Percentiles rank a stretch among this genome's conserved stretches.
phyloP scores from a whole-genome alignment of 2,113 vertebrate genomes.

The Sclerurus mexicanus region DNA sequence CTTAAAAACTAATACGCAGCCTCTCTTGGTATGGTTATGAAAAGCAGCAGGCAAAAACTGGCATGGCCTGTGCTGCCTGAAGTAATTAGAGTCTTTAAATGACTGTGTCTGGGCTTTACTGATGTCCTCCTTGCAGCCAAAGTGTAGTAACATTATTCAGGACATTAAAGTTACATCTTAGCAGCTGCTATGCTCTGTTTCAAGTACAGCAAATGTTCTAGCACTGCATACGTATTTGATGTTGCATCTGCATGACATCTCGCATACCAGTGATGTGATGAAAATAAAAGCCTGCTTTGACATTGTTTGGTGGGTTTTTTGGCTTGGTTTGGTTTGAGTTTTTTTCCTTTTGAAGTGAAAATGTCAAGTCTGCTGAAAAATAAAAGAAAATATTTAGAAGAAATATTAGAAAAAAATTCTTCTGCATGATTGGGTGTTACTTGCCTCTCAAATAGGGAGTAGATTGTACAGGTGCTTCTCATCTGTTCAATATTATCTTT shows the following conservation, averaged over 20 bases:
- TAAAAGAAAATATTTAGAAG: neutral
- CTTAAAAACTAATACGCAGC: neutral
- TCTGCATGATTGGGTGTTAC: neutral
- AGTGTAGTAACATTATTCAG: neutral
- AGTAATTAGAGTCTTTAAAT: neutral
- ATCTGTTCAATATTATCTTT: neutral
- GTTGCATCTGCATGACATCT: neutral
- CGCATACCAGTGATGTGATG: neutral
- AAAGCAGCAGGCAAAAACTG: neutral
- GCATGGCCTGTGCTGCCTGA: neutral
- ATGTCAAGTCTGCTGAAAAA: neutral
- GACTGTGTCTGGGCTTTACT: neutral
- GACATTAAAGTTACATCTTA: neutral
- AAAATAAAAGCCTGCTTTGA: neutral
- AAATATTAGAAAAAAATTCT: neutral
- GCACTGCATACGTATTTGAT: neutral
- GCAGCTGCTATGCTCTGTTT: neutral
- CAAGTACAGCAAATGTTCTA: neutral
- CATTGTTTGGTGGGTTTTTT: neutral
- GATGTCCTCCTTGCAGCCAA: neutral
- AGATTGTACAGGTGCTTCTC: neutral
- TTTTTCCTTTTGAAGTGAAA: neutral
- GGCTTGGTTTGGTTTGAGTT: neutral
- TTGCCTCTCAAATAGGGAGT: neutral
- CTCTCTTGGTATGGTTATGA: neutral